Evolutionary conservation across 2,888 invertebrate species (phyloP).

Genomic region (Platyscelio sp.): DNA sequence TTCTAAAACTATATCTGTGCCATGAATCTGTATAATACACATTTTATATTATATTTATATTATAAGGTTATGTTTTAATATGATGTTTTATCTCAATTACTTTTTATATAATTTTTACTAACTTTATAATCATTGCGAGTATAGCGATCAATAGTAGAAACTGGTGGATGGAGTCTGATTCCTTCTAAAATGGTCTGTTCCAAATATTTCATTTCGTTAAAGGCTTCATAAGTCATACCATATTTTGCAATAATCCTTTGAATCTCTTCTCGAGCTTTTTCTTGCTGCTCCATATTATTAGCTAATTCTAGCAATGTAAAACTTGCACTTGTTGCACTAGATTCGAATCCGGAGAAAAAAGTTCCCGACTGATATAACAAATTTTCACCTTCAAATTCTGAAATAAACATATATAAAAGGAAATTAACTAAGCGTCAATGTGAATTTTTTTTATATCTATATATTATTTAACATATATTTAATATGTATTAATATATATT

Average conservation of each 20-base stretch:
- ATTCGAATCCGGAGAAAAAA: slow-evolving; percentile 83
- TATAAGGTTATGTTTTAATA: too few relatives aligned
- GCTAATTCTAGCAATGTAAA: slow-evolving; percentile 81
- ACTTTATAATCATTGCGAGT: slow-evolving; percentile 79
- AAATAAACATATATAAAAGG: neutral
- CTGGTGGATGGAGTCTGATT: slow-evolving; percentile 81
- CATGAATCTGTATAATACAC: slow-evolving; percentile 80
- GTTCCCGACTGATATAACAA: slow-evolving; percentile 81
- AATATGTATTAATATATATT: too few relatives aligned
- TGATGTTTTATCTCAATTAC: too few relatives aligned
- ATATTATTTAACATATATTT: too few relatives aligned
- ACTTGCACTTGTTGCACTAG: slow-evolving; percentile 78
- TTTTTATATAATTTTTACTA: too few relatives aligned
- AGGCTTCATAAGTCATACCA: slow-evolving; percentile 80
- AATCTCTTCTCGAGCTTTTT: slow-evolving; percentile 77
- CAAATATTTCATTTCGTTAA: slow-evolving; percentile 81
- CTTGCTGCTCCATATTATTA: slow-evolving; percentile 71
- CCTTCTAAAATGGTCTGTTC: slow-evolving; percentile 80
- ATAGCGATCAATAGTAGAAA: slow-evolving; percentile 80
- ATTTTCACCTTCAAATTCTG: slow-evolving; percentile 82
- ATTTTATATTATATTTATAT: too few relatives aligned
- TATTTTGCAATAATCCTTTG: slow-evolving; percentile 76
- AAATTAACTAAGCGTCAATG: too few relatives aligned
- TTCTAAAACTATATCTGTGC: slow-evolving; percentile 78
- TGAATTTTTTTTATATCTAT: too few relatives aligned